Base-by-base conservation (phyloP, 2,888 invertebrate species). In the Nasonovia ribisnigri region DNA sequence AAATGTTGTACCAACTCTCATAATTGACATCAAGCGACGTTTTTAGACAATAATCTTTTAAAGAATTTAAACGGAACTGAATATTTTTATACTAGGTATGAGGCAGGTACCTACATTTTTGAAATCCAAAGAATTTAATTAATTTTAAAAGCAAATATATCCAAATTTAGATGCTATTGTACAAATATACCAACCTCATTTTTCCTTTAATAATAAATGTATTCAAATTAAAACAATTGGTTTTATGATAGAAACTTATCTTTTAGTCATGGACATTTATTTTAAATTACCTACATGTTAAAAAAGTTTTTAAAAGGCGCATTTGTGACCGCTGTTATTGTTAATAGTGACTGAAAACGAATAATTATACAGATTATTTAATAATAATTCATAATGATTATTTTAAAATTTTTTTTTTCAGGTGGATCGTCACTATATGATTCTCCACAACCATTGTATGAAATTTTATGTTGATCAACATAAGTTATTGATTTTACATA, bases 361-460 rank as follows among this genome's bases (percentile, higher is more conserved):
- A 77, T 16, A 36, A 77, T 6, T 36, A 16, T 36, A 36, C 20
- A 77, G 36, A 36, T 77, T 6, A n/a, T n/a, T 67, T 67, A n/a
- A 46, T 67, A n/a, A 51, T 51, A 67, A 36, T 77, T 77, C 20
- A 77, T 36, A 77, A 77, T 36, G n/a, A 77, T 77, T 77, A 36
- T 36, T 20, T 20, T 20, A 77, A 36, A 36, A 16, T 3, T 87
- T 92, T 92, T 87, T 92, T 92, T 77, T 92, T 43, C 42, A 93
- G 92, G 20, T 93, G 87, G 54, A 77, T 90, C 88, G 42, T 46
- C 89, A 36, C 46, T 93, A 42, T 93, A 93, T 46, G 93, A 93
- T 93, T 90, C 84, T 20, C 93, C 93, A 48, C 93, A 93, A 48
- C 93, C 93, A 48, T 57, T 93, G 4, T 93, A 93, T 48, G 93